Evolutionary conservation across 2,797 vertebrate species (phyloP), one percentile per base, ranked within the genome.

Genomic region (Gobionotothen gibberifrons): DNA sequence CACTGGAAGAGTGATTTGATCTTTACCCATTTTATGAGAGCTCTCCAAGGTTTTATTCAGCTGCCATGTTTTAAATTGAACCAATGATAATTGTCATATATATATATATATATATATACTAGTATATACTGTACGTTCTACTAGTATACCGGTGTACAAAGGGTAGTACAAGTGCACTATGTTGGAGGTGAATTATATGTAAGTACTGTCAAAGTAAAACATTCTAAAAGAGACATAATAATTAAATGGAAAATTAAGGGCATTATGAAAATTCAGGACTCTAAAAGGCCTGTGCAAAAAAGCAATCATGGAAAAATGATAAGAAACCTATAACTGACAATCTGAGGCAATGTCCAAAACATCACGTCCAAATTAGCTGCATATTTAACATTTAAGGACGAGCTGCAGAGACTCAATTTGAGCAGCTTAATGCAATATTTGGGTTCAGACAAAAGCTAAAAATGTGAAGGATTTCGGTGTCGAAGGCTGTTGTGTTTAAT

Each of bases 381-480:
- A 76, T 55, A 63, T 67, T 77, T 76, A 40, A 36, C 22, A 32
- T 73, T 42, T 55, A 68, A 17, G 10, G 40, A 63, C 29, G 2
- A 60, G 32, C 66, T 59, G 67, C 58, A 17, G 42, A 65, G 48
- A 39, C 54, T 69, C 46, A 0, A 46, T 79, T 66, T 48, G 32
- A 81, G 44, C 48, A 52, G 48, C 66, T 70, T 73, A 69, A 56
- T 85, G 60, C 54, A 67, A 71, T 76, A 76, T 72, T 43, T 19
- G 17, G 40, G 19, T 26, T 52, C 29, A 39, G 47, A 86, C 63
- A 71, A 76, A 85, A 77, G 59, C 21, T 80, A 79, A 84, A 68
- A 70, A 74, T 73, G 3, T 78, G 65, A 87, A 83, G 65, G 56
- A 82, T 80, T 78, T 69, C 51, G 9, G 17, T 66, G 26, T 26